Evolutionary conservation across 2,888 invertebrate species (phyloP).

Genomic region (Rhorus exstirpatorius): DNA sequence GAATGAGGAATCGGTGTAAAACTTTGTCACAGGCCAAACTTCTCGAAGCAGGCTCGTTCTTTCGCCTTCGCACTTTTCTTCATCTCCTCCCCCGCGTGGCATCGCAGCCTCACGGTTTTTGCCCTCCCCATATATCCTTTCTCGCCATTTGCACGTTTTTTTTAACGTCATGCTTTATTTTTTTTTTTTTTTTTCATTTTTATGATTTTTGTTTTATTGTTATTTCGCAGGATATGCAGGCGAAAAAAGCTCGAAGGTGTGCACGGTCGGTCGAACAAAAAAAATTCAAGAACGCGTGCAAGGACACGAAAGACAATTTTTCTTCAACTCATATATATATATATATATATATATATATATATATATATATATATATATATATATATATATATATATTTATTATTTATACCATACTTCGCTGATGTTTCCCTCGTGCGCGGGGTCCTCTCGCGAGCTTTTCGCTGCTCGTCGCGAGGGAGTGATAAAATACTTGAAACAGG

Average conservation of each 20-base stretch:
- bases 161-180: too few relatives aligned
- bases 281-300: conserved; percentile 37
- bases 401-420: conserved; percentile 22
- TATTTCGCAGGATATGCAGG: conserved; percentile 27
- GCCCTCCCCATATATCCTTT: conserved; percentile 17
- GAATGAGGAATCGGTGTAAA: conserved; percentile 62
- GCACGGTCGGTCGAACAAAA: conserved; percentile 53
- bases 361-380: too few relatives aligned
- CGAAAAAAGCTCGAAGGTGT: conserved; percentile 33
- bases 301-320: conserved; percentile 57
- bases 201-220: not conserved
- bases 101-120: conserved; percentile 35
- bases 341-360: too few relatives aligned
- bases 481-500: conserved; percentile 64
- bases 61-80: conserved; percentile 35
- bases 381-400: too few relatives aligned
- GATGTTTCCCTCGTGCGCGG: conserved; percentile 14
- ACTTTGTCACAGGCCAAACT: conserved; percentile 62
- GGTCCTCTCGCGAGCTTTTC: conserved; percentile 20
- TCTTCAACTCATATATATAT: conserved; percentile 51
- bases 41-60: conserved; percentile 51
- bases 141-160: conserved; percentile 43
- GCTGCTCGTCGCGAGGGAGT: conserved; percentile 46
- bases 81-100: conserved; percentile 7
- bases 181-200: conserved; percentile 10